Evolutionary conservation across 2,113 vertebrate genomes (phyloP).

Genomic region (Spea multiplicata): DNA sequence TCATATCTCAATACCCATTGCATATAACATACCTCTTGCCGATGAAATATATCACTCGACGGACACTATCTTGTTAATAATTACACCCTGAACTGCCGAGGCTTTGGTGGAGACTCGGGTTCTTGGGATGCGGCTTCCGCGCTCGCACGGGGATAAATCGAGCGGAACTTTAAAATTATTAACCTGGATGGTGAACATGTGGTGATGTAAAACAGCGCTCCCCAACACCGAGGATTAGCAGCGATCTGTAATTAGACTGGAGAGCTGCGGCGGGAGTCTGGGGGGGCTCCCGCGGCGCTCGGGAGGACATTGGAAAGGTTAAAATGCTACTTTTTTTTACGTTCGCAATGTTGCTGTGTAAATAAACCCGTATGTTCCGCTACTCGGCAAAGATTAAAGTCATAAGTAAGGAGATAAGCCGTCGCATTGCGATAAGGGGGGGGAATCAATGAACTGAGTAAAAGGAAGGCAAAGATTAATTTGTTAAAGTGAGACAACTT

Average conservation of each 20-base stretch:
- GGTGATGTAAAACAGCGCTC: neutral
- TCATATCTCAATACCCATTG: constrained; percentile 48
- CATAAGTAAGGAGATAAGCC: neutral
- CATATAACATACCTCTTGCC: constrained; percentile 15
- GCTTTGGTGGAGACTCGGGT: neutral
- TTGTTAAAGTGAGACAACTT: no score
- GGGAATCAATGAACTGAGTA: neutral
- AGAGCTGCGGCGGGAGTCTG: constrained; percentile 3
- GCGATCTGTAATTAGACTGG: constrained; percentile 10
- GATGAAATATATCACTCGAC: constrained; percentile 34
- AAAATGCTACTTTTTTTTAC: constrained; percentile 5
- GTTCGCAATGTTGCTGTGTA: neutral
- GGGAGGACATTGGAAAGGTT: constrained; percentile 29
- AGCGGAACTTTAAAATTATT: neutral
- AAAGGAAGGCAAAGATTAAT: no score
- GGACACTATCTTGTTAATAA: constrained; percentile 29
- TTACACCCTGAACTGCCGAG: constrained; percentile 15
- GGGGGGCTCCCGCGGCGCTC: neutral
- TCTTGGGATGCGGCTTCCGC: constrained; percentile 5
- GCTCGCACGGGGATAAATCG: neutral
- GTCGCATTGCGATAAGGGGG: neutral
- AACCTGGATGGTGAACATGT: constrained; percentile 4
- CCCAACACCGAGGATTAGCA: constrained; percentile 13
- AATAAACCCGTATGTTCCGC: constrained; percentile 24
- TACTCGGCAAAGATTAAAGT: constrained; percentile 4